Base-by-base conservation (phyloP, 2,888 invertebrate genomes). In the Notodonta ziczac region DNA sequence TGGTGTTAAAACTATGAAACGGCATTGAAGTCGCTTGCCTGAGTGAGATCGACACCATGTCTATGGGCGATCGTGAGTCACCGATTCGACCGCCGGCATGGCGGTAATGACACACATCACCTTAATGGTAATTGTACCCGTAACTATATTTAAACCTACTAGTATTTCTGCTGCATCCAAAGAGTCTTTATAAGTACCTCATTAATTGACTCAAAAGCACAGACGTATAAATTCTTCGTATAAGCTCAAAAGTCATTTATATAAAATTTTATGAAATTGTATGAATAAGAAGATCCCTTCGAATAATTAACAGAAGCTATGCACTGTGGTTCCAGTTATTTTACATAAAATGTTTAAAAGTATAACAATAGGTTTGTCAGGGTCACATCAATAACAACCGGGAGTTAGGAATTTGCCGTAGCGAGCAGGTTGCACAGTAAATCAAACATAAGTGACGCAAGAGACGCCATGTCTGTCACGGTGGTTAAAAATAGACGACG, bases 401-500 rank as follows among this genome's bases (percentile, higher is more conserved):
- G 16, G 46, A 54, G 54, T 14, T 53, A 57, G 57, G 56, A 57
- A 59, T 58, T 52, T 0, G 51, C 35, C 51, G 52, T 55, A 62
- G 55, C 58, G 55, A 64, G 57, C 59, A 51, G 50, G 56, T 60
- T 72, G 16, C 16, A 50, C 16, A 50, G 16, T 50, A 74, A 73
- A 70, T 72, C 65, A 68, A 68, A 69, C 63, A 68, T 51, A 66
- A 72, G 72, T 74, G 73, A 69, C 69, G 73, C 67, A 69, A 70
- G 54, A 58, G 63, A 66, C 67, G 70, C 71, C 70, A 70, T 72
- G 72, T 66, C 70, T 72, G 72, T 66, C 70, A 69, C 68, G 72
- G 62, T 61, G 67, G 66, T 66, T 73, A 83, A 73, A 80, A 79
- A 81, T 83, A 84, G 69, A 70, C n/a, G 64, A 67, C 65, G 72